Percentiles rank a stretch among this genome's conserved stretches.
Conservation (phyloP, 1,140 invertebrate genomes). For the Calliphora vicina region DNA sequence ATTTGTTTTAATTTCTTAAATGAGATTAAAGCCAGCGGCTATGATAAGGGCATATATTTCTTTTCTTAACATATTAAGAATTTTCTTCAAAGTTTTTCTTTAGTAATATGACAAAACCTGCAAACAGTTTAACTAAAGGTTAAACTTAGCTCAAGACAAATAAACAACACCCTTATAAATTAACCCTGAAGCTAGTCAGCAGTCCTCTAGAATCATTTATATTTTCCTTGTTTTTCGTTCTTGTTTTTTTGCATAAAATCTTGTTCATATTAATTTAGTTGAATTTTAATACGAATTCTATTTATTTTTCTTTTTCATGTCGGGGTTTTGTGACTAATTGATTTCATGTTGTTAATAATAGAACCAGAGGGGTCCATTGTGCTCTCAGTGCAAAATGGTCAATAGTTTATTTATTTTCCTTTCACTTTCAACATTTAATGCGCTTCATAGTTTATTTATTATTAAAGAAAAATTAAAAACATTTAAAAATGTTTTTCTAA, state of each 20-base stretch:
- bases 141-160: neutral
- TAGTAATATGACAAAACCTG: neutral
- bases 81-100: neutral
- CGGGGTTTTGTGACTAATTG: constrained; percentile 7
- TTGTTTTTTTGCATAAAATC: neutral
- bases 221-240: neutral
- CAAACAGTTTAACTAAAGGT: neutral
- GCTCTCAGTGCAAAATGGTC: neutral
- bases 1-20: constrained; percentile 15
- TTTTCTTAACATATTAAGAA: neutral
- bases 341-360: neutral
- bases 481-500: too few relatives aligned
- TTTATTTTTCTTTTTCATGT: neutral
- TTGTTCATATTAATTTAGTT: neutral
- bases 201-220: neutral
- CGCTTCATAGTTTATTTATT: too few relatives aligned
- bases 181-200: too few relatives aligned
- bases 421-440: too few relatives aligned
- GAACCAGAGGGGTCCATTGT: neutral
- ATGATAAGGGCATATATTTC: neutral
- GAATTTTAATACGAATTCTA: neutral
- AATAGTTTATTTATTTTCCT: neutral
- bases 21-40: constrained; percentile 8
- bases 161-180: neutral
- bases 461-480: too few relatives aligned